Evolutionary conservation across 2,888 invertebrate species (phyloP).

Genomic region (Macrosiphum euphorbiae): DNA sequence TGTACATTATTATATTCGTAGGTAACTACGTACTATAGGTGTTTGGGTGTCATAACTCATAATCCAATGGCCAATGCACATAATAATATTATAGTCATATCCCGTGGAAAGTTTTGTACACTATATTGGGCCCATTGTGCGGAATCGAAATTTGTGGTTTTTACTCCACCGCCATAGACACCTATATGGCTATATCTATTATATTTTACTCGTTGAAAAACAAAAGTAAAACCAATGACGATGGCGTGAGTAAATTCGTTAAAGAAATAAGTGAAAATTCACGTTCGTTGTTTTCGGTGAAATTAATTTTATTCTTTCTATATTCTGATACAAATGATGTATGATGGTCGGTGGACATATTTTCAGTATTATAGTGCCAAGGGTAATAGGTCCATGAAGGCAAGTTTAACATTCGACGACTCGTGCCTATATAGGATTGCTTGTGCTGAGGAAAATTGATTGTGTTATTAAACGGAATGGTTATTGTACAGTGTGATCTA

Average conservation of each 20-base stretch:
- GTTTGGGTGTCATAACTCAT: slow-evolving; percentile 11
- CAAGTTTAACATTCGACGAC: background rate
- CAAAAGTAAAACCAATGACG: slow-evolving; percentile 33
- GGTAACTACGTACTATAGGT: background rate
- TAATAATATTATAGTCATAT: background rate
- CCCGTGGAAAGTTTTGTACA: slow-evolving; percentile 35
- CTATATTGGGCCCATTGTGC: background rate
- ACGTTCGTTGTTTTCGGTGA: background rate
- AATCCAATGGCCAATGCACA: slow-evolving; percentile 18
- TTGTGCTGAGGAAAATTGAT: background rate
- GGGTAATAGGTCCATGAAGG: background rate
- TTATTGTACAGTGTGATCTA: background rate
- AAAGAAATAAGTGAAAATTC: slow-evolving; percentile 51
- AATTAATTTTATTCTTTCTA: background rate
- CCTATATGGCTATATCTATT: background rate
- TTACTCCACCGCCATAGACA: background rate
- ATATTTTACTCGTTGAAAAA: slow-evolving; percentile 2
- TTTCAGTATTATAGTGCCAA: background rate
- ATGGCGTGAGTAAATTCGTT: background rate
- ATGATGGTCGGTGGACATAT: background rate
- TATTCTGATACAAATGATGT: background rate
- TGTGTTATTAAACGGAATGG: background rate
- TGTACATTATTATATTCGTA: background rate
- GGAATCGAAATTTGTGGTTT: slow-evolving; percentile 55
- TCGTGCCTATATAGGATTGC: background rate